phyloP scores from a whole-genome alignment of 2,113 vertebrate species.

The Phodopus roborovskii region DNA sequence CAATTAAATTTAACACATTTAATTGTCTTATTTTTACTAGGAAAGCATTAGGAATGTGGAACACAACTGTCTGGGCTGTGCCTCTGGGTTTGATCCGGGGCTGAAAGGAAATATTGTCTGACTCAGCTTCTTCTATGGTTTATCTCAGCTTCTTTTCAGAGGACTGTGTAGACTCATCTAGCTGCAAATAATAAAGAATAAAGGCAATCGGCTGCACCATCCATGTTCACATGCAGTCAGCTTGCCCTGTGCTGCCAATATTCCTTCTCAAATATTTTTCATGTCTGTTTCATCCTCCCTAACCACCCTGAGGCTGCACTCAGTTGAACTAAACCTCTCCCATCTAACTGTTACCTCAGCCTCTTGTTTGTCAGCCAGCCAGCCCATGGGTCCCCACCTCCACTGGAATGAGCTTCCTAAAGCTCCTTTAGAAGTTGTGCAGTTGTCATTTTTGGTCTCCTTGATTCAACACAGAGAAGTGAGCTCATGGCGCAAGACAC shows the following conservation, averaged over 20 bases:
- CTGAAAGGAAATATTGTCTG: constrained; percentile 2
- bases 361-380: not conserved
- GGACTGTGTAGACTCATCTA: not conserved
- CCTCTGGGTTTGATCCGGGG: not conserved
- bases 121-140: not conserved
- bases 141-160: not conserved
- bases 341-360: not conserved
- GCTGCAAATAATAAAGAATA: not conserved
- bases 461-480: not conserved
- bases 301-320: not conserved
- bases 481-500: not conserved
- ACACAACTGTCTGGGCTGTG: not conserved
- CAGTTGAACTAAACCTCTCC: not conserved
- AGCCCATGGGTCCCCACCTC: not conserved
- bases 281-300: not conserved
- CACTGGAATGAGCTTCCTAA: not conserved
- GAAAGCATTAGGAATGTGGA: not conserved
- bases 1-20: constrained; percentile 6
- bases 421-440: not conserved
- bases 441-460: not conserved
- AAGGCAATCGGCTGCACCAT: not conserved
- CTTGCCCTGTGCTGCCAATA: not conserved
- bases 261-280: constrained; percentile 33
- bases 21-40: not conserved
- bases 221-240: not conserved